Conservation (phyloP, 2,888 invertebrate species). For the Lysandra bellargus region DNA sequence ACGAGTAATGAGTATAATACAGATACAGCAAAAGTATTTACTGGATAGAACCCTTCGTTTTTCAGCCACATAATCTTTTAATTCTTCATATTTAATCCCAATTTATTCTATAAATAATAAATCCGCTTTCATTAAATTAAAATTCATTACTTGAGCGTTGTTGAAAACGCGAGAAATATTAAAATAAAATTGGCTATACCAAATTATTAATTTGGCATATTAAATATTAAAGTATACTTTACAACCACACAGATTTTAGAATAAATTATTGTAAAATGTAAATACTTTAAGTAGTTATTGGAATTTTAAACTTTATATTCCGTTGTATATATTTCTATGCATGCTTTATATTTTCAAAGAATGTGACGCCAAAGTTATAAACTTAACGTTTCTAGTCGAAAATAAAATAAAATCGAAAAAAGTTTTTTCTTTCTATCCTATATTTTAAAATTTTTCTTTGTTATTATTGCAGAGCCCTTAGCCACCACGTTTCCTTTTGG, state of each 20-base stretch:
- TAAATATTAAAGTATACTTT: not conserved
- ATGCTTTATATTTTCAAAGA: conserved; percentile 24
- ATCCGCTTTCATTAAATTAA: not conserved
- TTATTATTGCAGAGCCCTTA: no score
- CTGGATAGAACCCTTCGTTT: no score
- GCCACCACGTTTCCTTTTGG: no score
- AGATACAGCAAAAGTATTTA: no score
- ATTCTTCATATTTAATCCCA: not conserved
- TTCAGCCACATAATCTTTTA: not conserved
- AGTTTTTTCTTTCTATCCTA: not conserved
- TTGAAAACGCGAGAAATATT: not conserved
- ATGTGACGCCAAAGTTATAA: conserved; percentile 21
- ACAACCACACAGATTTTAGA: not conserved
- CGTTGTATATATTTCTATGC: conserved; percentile 25
- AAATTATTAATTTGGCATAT: not conserved
- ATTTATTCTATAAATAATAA: not conserved
- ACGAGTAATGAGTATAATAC: no score
- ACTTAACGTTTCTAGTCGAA: conserved; percentile 27
- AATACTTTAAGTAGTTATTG: conserved; percentile 1
- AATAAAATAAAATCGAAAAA: conserved; percentile 1
- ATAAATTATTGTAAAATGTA: not conserved
- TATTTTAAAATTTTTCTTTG: not conserved
- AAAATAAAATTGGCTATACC: not conserved
- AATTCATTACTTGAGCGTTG: not conserved
- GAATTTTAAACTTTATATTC: conserved; percentile 20